Evolutionary conservation across 2,797 vertebrate species (phyloP).

Genomic region (Pseudochirops corinnae): DNA sequence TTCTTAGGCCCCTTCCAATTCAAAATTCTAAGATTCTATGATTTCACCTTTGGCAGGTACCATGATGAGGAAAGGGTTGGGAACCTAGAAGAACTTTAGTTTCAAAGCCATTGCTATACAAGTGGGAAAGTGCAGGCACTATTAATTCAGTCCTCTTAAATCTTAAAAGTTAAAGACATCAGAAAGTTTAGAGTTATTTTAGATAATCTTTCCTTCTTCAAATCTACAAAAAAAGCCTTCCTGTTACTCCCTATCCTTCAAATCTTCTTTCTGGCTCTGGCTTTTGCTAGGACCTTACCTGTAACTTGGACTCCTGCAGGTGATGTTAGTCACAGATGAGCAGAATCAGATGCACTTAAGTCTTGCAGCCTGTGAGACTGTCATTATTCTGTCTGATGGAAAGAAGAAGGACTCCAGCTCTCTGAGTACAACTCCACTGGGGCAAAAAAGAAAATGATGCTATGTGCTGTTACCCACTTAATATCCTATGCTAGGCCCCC

Average conservation of each 20-base stretch:
- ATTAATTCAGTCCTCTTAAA: neutral
- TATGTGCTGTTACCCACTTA: neutral
- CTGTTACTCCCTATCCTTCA: neutral
- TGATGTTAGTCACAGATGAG: neutral
- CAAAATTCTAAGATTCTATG: neutral
- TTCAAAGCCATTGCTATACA: neutral
- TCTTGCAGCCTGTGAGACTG: neutral
- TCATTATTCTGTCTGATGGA: neutral
- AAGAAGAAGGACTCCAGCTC: neutral
- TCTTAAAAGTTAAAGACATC: neutral
- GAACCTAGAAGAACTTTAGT: neutral
- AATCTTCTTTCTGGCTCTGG: neutral
- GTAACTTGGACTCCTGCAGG: neutral
- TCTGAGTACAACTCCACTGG: neutral
- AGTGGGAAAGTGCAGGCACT: neutral
- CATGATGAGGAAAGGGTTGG: neutral
- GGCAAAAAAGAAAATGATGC: neutral
- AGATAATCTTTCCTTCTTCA: neutral
- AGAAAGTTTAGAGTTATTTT: neutral
- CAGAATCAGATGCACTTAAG: neutral
- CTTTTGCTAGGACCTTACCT: neutral
- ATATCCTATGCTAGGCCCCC: neutral
- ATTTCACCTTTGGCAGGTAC: neutral
- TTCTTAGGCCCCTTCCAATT: neutral
- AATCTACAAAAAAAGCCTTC: neutral